A percentile compares a stretch with the other conserved stretches of the same genome.
These are phyloP conservation scores for Sardina pilchardus DNA, from an alignment of 2,113 vertebrate species.

Conservation along the genomic window DNA sequence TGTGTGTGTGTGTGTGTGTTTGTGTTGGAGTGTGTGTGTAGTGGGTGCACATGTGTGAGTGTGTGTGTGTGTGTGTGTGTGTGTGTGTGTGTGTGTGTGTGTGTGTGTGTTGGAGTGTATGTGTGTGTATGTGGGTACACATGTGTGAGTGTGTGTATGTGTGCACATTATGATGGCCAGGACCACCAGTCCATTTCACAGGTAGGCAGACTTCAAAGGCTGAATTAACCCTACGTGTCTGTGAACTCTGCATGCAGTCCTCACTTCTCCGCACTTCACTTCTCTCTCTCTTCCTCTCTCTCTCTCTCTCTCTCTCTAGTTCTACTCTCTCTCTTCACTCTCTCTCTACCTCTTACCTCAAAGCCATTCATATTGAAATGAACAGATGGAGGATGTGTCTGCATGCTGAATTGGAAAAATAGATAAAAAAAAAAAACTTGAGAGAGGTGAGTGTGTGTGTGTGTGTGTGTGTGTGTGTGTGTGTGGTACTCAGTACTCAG, in stretches of 20 bases:
- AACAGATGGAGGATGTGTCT: conserved; percentile 57
- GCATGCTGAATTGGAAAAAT: conserved; percentile 44
- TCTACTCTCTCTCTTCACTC: background rate
- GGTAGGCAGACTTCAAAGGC: conserved; percentile 73
- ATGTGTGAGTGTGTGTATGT: conserved; percentile 37
- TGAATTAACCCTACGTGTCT: conserved; percentile 72
- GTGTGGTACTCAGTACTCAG: conserved; percentile 33
- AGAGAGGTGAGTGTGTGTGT: conserved; percentile 56
- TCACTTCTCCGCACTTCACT: conserved; percentile 64
- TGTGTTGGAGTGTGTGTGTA: conserved; percentile 18
- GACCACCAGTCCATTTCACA: conserved; percentile 75
- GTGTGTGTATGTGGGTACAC: conserved; percentile 31
- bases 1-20: conserved; percentile 7
- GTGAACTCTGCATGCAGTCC: conserved; percentile 63
- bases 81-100: conserved; percentile 32
- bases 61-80: conserved; percentile 22
- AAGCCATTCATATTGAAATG: conserved; percentile 76
- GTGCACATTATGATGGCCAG: conserved; percentile 49
- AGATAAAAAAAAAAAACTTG: conserved; percentile 72
- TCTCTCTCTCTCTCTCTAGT: background rate
- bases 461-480: conserved; percentile 44
- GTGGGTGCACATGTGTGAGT: background rate
- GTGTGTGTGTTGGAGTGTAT: conserved; percentile 16
- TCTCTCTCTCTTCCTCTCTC: conserved; percentile 18
- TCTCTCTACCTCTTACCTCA: background rate